Conservation (phyloP, 2,888 invertebrate genomes). For the Drosophila affinis region DNA sequence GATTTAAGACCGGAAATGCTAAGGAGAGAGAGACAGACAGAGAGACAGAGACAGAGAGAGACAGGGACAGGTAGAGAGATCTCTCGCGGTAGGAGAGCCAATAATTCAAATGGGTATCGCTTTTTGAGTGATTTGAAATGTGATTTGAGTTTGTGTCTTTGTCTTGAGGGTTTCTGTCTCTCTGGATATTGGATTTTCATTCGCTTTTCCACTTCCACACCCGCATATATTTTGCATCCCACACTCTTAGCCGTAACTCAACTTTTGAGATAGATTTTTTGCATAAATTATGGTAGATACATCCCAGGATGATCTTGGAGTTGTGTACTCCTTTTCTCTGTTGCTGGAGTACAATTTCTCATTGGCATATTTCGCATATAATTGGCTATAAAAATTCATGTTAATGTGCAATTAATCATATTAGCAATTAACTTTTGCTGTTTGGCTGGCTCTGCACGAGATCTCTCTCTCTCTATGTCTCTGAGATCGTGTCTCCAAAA, state of each 20-base stretch:
- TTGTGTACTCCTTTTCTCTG: neutral
- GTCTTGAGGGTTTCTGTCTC: conserved; percentile 57
- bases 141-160: conserved; percentile 60
- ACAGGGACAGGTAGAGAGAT: too few species aligned
- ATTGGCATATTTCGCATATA: conserved; percentile 80
- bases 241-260: conserved; percentile 52
- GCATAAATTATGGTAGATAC: neutral
- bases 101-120: conserved; percentile 77
- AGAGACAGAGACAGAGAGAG: neutral
- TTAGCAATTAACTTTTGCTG: conserved; percentile 81
- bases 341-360: conserved; percentile 52
- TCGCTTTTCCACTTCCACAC: conserved; percentile 31
- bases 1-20: conserved; percentile 79
- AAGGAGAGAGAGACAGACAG: neutral
- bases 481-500: conserved; percentile 64
- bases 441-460: conserved; percentile 77
- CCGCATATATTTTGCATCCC: conserved; percentile 51
- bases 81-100: conserved; percentile 37
- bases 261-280: conserved; percentile 40
- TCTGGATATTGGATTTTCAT: conserved; percentile 50
- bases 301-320: neutral
- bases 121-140: conserved; percentile 78
- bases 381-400: conserved; percentile 83
- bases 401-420: conserved; percentile 83
- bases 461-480: conserved; percentile 59